Percentiles rank a stretch among this genome's conserved stretches.
These are phyloP conservation scores for Setipinna tenuifilis DNA, from an alignment of 2,797 vertebrate genomes.

Conservation along the genomic window DNA sequence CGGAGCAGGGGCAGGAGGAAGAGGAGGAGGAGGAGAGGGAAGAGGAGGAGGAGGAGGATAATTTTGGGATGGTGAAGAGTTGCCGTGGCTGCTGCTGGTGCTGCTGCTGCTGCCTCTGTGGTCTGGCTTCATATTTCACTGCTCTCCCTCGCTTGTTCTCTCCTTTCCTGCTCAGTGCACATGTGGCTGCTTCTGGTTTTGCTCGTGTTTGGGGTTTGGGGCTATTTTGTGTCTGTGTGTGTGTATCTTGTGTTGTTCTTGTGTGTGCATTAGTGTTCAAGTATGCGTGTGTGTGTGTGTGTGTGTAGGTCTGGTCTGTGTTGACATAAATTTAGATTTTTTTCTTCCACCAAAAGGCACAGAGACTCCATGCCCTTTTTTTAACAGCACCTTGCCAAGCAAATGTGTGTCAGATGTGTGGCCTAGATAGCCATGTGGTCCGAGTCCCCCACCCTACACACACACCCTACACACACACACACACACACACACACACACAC, in stretches of 20 bases:
- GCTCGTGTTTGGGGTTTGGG: neutral
- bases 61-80: neutral
- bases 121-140: neutral
- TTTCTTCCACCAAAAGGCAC: neutral
- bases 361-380: neutral
- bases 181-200: neutral
- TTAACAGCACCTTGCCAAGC: conserved; percentile 27
- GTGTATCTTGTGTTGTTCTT: neutral
- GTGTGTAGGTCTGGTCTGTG: neutral
- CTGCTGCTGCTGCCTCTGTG: neutral
- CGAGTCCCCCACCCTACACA: neutral
- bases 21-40: neutral
- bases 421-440: conserved; percentile 39
- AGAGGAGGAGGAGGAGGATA: too few species aligned
- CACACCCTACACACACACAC: neutral
- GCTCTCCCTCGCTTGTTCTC: neutral
- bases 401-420: conserved; percentile 40
- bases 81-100: neutral
- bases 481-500: neutral
- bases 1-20: neutral
- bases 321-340: neutral
- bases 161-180: neutral
- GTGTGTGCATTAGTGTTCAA: too few species aligned
- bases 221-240: neutral
- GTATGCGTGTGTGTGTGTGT: too few species aligned